Evolutionary conservation across 2,888 invertebrate genomes (phyloP).

Genomic region (Neria commutata): DNA sequence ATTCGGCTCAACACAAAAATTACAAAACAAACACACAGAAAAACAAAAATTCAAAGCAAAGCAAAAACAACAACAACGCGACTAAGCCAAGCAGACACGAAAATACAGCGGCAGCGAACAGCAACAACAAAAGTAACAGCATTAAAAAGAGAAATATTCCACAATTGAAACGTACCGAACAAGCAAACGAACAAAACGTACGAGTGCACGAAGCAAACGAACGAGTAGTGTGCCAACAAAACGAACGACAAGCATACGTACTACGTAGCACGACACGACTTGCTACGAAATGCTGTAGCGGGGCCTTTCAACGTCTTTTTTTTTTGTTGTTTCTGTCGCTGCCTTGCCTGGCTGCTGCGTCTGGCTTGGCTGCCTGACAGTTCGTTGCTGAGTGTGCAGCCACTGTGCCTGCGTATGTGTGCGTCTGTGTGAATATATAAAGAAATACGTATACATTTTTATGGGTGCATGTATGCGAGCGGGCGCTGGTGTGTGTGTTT

Average conservation of each 20-base stretch:
- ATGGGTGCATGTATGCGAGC: slow-evolving; percentile 19
- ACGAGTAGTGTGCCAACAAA: not conserved
- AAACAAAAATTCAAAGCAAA: slow-evolving; percentile 2
- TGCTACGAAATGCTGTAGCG: slow-evolving; percentile 43
- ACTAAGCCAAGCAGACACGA: too few relatives aligned
- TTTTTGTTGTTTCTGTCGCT: slow-evolving; percentile 2
- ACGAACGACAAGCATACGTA: slow-evolving; percentile 5
- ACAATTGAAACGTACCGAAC: too few relatives aligned
- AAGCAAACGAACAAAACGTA: too few relatives aligned
- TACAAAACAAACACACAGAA: slow-evolving; percentile 24
- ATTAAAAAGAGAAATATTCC: slow-evolving; percentile 1
- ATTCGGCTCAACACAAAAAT: slow-evolving; percentile 17
- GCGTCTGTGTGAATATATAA: slow-evolving; percentile 4
- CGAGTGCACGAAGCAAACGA: not conserved
- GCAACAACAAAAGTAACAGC: not conserved
- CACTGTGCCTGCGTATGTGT: slow-evolving; percentile 25
- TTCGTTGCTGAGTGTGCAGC: slow-evolving; percentile 27
- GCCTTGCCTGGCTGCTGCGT: slow-evolving; percentile 38
- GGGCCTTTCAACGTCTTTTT: slow-evolving; percentile 40
- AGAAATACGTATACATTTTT: too few relatives aligned
- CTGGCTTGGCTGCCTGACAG: too few relatives aligned
- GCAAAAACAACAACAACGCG: slow-evolving; percentile 12
- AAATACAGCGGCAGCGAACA: not conserved
- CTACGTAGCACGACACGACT: not conserved
- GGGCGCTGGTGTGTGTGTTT: slow-evolving; percentile 22